phyloP scores from a whole-genome alignment of 2,888 invertebrate species.

The Sicus ferrugineus region DNA sequence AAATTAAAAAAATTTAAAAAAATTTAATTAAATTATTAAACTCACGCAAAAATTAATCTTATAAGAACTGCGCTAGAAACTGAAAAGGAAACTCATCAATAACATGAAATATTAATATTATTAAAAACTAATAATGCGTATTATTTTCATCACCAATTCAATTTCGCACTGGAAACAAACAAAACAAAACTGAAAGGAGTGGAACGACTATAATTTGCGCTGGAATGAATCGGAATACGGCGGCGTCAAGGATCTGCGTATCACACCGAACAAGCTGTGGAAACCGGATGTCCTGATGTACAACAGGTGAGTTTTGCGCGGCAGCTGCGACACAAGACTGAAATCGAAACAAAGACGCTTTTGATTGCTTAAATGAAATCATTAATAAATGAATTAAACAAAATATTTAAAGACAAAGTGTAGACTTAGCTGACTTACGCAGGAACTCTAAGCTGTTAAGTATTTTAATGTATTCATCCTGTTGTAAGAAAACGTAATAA shows the following conservation, averaged over 20 bases:
- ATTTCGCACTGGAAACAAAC: background rate
- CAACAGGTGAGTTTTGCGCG: constrained; percentile 84
- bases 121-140: background rate
- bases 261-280: constrained; percentile 96
- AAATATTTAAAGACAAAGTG: background rate
- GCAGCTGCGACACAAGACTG: background rate
- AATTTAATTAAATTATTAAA: no score
- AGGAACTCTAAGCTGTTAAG: background rate
- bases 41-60: no score
- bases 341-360: background rate
- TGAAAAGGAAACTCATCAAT: no score
- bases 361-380: background rate
- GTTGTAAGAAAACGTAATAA: no score
- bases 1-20: no score
- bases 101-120: background rate
- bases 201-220: constrained; percentile 96
- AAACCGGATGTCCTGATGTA: constrained; percentile 99
- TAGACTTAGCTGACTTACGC: background rate
- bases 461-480: no score
- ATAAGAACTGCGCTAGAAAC: no score
- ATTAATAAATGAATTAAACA: background rate
- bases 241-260: constrained; percentile 90
- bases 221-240: constrained; percentile 98
- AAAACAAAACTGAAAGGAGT: constrained; percentile 74
- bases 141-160: constrained; percentile 1